Conservation (phyloP, 2,797 vertebrate genomes). For the Girardinus metallicus region DNA sequence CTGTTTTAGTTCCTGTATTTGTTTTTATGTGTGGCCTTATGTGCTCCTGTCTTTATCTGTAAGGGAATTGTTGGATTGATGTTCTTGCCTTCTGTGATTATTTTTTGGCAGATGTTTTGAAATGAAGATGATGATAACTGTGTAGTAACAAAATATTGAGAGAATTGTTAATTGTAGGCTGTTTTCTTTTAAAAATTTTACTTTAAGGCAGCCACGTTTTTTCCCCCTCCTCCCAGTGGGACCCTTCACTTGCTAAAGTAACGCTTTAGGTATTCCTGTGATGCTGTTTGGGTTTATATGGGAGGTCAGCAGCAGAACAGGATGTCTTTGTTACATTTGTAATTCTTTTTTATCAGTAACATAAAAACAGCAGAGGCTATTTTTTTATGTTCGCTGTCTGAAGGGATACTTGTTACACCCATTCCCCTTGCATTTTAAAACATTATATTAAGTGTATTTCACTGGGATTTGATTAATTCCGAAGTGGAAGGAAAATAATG, state of each 20-base stretch:
- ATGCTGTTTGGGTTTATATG: conserved; percentile 28
- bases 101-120: not conserved
- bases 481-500: not conserved
- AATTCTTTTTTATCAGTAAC: conserved; percentile 13
- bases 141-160: not conserved
- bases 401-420: not conserved
- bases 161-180: not conserved
- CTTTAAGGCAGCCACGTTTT: not conserved
- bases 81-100: conserved; percentile 28
- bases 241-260: conserved; percentile 28
- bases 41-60: conserved; percentile 26
- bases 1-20: conserved; percentile 9
- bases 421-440: not conserved
- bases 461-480: not conserved
- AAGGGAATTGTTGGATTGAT: conserved; percentile 15
- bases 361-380: not conserved
- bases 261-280: conserved; percentile 20
- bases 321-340: conserved; percentile 7
- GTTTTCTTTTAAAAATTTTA: not conserved
- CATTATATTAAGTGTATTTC: not conserved
- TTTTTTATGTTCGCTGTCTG: conserved; percentile 3
- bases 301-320: conserved; percentile 26
- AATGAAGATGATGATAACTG: not conserved
- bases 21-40: conserved; percentile 28
- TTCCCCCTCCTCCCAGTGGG: not conserved